Base-by-base conservation (phyloP, 1,140 invertebrate genomes). In the Cylas formicarius region DNA sequence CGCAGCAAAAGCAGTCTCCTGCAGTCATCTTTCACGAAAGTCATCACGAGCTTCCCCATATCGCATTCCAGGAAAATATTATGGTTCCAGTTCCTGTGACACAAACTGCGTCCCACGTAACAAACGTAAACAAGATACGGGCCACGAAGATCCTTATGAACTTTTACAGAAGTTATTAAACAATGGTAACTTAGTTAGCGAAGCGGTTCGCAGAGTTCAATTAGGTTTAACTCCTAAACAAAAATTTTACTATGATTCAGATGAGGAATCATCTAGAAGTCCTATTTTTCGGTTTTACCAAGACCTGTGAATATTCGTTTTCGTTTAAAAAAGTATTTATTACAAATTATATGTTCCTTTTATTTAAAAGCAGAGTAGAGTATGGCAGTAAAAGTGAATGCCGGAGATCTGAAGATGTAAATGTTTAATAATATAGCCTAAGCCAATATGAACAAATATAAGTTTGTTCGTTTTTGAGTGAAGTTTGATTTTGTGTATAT, bases 161-260 rank as follows among this genome's bases (percentile, higher is more conserved):
- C 62, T 80, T 34, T 65, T 82, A 16, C 77, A 81, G 52, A 75
- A 73, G 41, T 56, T 82, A 13, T 60, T 83, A 11, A 67, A 74
- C 24, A 73, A 79, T 44, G 79, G 80, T 27, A 75, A 74, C 43
- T 67, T 82, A n/a, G 81, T 83, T 23, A 81, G 79, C 53, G 80
- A 82, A 60, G 80, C 81, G 4, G 80, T 82, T 2, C 71, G 78
- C 40, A 70, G 80, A 55, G 61, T 84, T 9, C 75, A 78, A 53
- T 60, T 70, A 24, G 72, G 73, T 34, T 60, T 75, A 39, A 51
- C 52, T 34, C 56, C 53, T 19, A 66, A 71, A 51, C 66, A 70
- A 50, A 65, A 65, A 44, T 70, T 67, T 53, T 70, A 67, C 48
- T 72, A 71, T 53, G 70, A 72, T 36, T 69, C 67, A 6, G 69